Conservation (phyloP, 2,797 vertebrate genomes). For the Peromyscus aztecus region DNA sequence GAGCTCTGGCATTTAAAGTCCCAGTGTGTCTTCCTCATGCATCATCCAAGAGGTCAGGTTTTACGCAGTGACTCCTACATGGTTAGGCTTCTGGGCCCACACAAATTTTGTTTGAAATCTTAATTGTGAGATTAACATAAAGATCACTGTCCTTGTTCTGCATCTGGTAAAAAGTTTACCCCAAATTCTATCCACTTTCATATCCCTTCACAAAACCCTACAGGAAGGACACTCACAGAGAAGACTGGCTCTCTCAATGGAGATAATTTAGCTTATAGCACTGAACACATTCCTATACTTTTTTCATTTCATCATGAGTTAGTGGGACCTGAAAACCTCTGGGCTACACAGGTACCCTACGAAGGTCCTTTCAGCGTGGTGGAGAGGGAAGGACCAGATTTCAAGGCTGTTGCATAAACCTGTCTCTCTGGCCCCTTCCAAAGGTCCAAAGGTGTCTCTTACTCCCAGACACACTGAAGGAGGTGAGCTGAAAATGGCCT, state of each 20-base stretch:
- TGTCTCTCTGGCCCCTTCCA: not conserved
- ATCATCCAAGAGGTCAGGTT: not conserved
- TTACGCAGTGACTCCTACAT: not conserved
- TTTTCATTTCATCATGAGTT: not conserved
- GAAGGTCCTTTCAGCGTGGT: not conserved
- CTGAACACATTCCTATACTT: not conserved
- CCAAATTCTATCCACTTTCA: not conserved
- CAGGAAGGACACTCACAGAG: not conserved
- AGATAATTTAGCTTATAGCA: not conserved
- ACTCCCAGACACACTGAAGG: not conserved
- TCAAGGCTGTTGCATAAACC: not conserved
- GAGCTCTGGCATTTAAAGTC: not conserved
- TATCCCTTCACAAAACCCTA: not conserved
- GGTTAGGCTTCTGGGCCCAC: not conserved
- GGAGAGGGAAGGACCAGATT: not conserved
- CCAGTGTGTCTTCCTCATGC: accelerated
- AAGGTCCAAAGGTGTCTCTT: not conserved
- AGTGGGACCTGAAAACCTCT: not conserved
- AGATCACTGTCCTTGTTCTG: not conserved
- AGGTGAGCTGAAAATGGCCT: not conserved
- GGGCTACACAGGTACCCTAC: not conserved
- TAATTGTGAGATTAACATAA: not conserved
- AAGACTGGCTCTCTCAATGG: not conserved
- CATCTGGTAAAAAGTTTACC: not conserved
- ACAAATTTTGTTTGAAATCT: not conserved